Evolutionary conservation across 2,113 vertebrate genomes (phyloP).

Genomic region (Hyaena hyaena): DNA sequence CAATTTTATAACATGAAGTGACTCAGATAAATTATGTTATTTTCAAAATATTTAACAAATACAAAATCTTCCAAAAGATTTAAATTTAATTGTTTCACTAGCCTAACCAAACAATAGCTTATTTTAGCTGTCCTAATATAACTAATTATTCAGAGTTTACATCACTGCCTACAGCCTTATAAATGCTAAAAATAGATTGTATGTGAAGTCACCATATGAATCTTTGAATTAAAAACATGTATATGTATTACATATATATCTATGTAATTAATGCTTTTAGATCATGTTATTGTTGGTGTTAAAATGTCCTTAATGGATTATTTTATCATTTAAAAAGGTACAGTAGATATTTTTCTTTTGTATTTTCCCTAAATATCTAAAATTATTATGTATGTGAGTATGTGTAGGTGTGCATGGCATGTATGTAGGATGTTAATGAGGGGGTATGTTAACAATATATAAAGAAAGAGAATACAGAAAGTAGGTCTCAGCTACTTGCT

Average conservation of each 20-base stretch:
- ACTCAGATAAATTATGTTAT: not conserved
- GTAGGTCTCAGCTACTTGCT: constrained; percentile 62
- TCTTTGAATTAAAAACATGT: not conserved
- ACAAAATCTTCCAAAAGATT: not conserved
- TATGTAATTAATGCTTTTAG: not conserved
- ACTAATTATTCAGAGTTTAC: not conserved
- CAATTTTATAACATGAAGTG: not conserved
- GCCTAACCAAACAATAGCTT: not conserved
- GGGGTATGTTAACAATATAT: constrained; percentile 62
- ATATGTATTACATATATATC: not conserved
- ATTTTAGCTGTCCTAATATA: not conserved
- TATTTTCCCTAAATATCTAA: constrained; percentile 65
- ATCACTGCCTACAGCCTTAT: not conserved
- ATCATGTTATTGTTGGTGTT: not conserved
- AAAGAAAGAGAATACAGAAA: constrained; percentile 63
- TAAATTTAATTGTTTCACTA: not conserved
- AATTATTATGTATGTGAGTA: constrained; percentile 49
- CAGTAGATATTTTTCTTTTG: constrained; percentile 23
- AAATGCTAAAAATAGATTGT: not conserved
- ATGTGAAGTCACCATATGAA: not conserved
- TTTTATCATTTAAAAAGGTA: not conserved
- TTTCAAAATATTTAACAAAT: not conserved
- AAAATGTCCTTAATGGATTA: not conserved
- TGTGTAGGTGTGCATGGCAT: constrained; percentile 60
- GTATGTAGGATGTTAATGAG: constrained; percentile 75